Evolutionary conservation across 2,797 vertebrate species (phyloP), one percentile per base, ranked within the genome.

Genomic region (Phoxinus dragarum): DNA sequence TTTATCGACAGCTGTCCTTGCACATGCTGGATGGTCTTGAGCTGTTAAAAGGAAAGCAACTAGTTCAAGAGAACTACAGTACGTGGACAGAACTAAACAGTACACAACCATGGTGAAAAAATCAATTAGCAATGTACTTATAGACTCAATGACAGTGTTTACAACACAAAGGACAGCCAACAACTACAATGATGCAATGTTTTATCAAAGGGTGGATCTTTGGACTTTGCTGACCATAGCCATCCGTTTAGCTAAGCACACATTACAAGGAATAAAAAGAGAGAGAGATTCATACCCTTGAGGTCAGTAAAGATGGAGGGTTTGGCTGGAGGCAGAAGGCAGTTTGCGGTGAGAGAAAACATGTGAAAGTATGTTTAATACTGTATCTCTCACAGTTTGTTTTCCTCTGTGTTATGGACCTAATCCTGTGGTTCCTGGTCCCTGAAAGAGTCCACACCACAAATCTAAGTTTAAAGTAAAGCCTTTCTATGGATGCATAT

Each of bases 281-380:
- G 75, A 61, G 54, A n/a, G 75, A 61, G 74, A 68, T 67, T 93
- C 92, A 85, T 19, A 86, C 87, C 91, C 78, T 91, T 90, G 91
- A 85, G 90, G 92, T 93, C 92, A 91, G 75, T 86, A 89, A 88
- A 92, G 42, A 67, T 49, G 61, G 91, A 90, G 86, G 90, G 90
- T 90, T 92, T 93, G 92, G 93, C 92, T 84, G 80, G 52, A 90
- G 91, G 87, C 85, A 89, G 88, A 87, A 81, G 74, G 91, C 89
- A 27, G 27, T 86, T 82, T 90, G 93, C 87, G 91, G 92, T 92
- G 91, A 86, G 84, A 84, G 83, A 83, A 87, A 91, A 89, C 91
- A 86, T 89, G 88, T 92, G 89, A 90, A 91, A 89, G 89, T 89
- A 90, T 91, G 89, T 89, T 84, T 79, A 78, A 88, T 75, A 82